Base-by-base conservation (phyloP, 2,113 vertebrate species). In the Hemiscyllium ocellatum region DNA sequence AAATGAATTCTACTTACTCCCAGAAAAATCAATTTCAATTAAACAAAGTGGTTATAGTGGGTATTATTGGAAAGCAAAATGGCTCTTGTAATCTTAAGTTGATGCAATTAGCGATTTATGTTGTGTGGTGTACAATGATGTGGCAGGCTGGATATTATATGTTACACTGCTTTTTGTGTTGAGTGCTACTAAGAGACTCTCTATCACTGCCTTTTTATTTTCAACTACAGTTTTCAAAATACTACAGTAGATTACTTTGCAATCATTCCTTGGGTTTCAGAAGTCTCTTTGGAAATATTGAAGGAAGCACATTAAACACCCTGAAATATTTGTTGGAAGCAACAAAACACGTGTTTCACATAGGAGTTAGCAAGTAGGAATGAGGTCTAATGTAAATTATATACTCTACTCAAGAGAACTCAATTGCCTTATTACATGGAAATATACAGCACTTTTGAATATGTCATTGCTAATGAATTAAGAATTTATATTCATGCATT, bases 251-350 rank as follows among this genome's bases (percentile, higher is more conserved):
- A 37, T 93, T 37, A 22, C 19, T 3, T 93, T 93, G 22, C 5
- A 93, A 66, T 93, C 61, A n/a, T 68, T 29, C 42, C 90, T 37
- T 68, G 90, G n/a, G 33, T 94, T 94, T 94, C 33, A 68, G n/a
- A 94, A 93, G 68, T 66, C 61, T 42, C 61, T 90, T 61, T 94
- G 90, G 90, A 94, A 68, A 68, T 93, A 89, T 93, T 93, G 61
- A 66, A n/a, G n/a, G 61, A 66, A n/a, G n/a, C 33, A 66, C 50
- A 15, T 12, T 68, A 68, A 68, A 68, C 29, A 56, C 50, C 3
- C 50, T 66, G n/a, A 68, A 94, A 68, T 68, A 94, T 68, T 37
- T 66, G n/a, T n/a, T 19, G 24, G 65, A 68, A 68, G 37, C 52
- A 93, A 93, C 4, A 66, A 37, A 50, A 68, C 61, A n/a, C 24